Conservation (phyloP, 2,888 invertebrate species). For the Rhagonycha fulva region DNA sequence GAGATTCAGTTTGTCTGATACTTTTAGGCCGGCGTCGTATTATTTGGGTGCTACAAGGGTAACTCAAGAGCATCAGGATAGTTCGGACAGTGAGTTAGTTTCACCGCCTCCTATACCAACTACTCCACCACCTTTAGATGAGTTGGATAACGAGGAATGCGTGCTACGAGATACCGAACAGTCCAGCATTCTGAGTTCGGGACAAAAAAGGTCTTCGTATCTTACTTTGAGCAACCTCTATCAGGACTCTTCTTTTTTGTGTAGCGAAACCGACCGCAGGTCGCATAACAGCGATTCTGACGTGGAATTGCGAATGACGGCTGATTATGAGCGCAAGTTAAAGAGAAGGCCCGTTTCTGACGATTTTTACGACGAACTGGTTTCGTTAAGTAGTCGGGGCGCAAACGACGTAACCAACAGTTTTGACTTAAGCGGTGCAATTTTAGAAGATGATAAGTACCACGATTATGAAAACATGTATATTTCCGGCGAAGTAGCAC, state of each 20-base stretch:
- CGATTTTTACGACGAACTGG: conserved; percentile 72
- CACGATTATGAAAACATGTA: conserved; percentile 51
- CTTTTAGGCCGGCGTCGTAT: conserved; percentile 86
- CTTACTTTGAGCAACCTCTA: conserved; percentile 11
- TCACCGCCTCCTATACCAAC: conserved; percentile 80
- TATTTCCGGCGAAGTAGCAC: conserved; percentile 30
- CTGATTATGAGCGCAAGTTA: conserved; percentile 48
- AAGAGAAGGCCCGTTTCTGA: conserved; percentile 77
- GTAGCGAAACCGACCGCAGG: conserved; percentile 33
- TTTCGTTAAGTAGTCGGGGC: conserved; percentile 60
- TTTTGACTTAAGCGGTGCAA: conserved; percentile 60
- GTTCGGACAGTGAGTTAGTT: conserved; percentile 79
- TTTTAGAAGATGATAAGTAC: conserved; percentile 23
- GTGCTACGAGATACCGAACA: not conserved
- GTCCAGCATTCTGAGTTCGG: not conserved
- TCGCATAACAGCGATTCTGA: conserved; percentile 56
- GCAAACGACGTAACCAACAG: conserved; percentile 60
- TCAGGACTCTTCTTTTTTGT: conserved; percentile 40
- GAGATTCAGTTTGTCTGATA: conserved; percentile 85
- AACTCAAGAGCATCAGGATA: conserved; percentile 72
- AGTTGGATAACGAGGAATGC: conserved; percentile 61
- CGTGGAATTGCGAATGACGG: conserved; percentile 42
- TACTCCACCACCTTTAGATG: conserved; percentile 74
- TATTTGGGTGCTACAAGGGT: conserved; percentile 75
- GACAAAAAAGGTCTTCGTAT: not conserved